phyloP scores from a whole-genome alignment of 2,888 invertebrate species.

The Xylophagus ater region DNA sequence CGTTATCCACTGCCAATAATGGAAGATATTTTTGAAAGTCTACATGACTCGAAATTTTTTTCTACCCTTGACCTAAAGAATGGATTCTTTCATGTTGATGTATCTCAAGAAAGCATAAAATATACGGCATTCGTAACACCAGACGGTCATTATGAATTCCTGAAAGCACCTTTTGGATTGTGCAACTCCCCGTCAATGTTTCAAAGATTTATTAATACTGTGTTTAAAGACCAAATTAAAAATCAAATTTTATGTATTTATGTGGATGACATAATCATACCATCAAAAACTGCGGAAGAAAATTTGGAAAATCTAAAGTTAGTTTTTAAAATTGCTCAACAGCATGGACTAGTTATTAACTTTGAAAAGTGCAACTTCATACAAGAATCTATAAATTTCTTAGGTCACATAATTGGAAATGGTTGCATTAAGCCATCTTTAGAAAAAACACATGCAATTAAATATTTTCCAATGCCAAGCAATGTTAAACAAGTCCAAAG shows the following conservation, averaged over 20 bases:
- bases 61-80: constrained; percentile 26
- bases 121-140: constrained; percentile 12
- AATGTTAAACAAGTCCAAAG: constrained; percentile 23
- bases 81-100: constrained; percentile 27
- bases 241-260: constrained; percentile 17
- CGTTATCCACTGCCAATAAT: constrained; percentile 29
- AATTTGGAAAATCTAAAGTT: constrained; percentile 9
- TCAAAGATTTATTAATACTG: constrained; percentile 18
- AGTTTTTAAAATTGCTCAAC: constrained; percentile 9
- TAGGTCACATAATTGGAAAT: constrained; percentile 24
- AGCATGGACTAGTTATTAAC: constrained; percentile 17
- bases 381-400: constrained; percentile 18
- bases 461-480: constrained; percentile 23
- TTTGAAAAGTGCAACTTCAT: constrained; percentile 21
- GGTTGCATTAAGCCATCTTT: constrained; percentile 23
- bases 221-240: constrained; percentile 13
- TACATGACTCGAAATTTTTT: constrained; percentile 22
- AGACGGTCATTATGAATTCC: constrained; percentile 19
- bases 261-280: constrained; percentile 22
- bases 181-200: constrained; percentile 22
- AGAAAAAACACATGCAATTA: constrained; percentile 23
- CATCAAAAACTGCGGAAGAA: constrained; percentile 12
- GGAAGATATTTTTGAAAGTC: constrained; percentile 27
- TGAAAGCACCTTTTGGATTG: constrained; percentile 29
- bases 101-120: constrained; percentile 20